phyloP scores from a whole-genome alignment of 2,888 invertebrate species.

The Idaea aversata region DNA sequence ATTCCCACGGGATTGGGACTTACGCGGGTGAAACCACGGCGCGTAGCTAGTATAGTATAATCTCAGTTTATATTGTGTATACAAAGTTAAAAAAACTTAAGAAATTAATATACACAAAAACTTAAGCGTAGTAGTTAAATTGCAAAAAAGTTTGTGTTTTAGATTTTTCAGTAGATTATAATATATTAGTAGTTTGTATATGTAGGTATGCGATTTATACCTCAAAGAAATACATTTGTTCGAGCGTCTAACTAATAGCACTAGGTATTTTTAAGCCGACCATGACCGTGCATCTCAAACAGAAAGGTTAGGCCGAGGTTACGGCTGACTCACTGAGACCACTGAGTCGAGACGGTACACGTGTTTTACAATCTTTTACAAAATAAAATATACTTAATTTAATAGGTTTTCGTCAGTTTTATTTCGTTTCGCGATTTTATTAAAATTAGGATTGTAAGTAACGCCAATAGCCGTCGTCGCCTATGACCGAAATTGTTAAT shows the following conservation, averaged over 20 bases:
- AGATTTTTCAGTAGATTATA: not conserved
- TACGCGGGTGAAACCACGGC: too few relatives aligned
- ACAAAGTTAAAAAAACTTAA: too few relatives aligned
- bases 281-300: constrained; percentile 24
- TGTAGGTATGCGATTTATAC: not conserved
- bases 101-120: too few relatives aligned
- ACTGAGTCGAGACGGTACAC: not conserved
- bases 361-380: not conserved
- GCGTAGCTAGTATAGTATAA: too few relatives aligned
- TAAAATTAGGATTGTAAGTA: not conserved
- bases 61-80: too few relatives aligned
- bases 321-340: not conserved
- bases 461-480: too few relatives aligned
- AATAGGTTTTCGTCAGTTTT: not conserved
- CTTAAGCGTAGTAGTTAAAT: too few relatives aligned
- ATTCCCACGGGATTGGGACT: too few relatives aligned
- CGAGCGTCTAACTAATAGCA: not conserved
- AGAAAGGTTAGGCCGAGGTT: constrained; percentile 21
- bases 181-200: not conserved
- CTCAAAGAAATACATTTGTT: not conserved
- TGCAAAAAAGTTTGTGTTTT: not conserved
- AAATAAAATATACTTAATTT: not conserved
- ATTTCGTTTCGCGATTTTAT: not conserved
- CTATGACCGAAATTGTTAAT: too few relatives aligned
- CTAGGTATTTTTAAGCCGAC: constrained; percentile 2